A percentile compares a stretch with the other conserved stretches of the same genome.
These are phyloP conservation scores for Lydus trimaculatus DNA, from an alignment of 2,888 invertebrate species.

Conservation along the genomic window DNA sequence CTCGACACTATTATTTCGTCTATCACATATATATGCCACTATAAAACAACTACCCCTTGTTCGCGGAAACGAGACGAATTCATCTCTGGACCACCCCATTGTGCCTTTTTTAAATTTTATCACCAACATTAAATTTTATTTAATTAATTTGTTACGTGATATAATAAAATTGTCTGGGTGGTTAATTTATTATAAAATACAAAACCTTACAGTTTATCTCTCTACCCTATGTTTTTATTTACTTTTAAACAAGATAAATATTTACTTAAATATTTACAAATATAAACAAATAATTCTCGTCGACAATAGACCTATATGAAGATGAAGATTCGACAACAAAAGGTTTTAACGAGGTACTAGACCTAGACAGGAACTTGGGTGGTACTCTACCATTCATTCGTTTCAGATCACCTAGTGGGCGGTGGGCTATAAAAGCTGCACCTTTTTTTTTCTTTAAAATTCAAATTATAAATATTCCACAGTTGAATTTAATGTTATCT, in stretches of 20 bases:
- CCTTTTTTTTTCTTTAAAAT: background rate
- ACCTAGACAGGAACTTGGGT: conserved; percentile 2
- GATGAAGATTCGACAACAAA: conserved; percentile 21
- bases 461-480: background rate
- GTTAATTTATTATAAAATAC: background rate
- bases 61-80: conserved; percentile 6
- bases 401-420: background rate
- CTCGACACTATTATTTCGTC: conserved; percentile 16
- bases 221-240: background rate
- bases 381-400: background rate
- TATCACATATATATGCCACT: conserved; percentile 1
- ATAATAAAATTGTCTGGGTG: conserved; percentile 5
- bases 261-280: conserved; percentile 29
- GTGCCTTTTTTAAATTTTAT: conserved; percentile 23
- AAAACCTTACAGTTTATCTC: background rate
- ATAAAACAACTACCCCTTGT: background rate
- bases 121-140: conserved; percentile 16
- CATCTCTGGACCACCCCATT: conserved; percentile 8
- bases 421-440: conserved; percentile 1
- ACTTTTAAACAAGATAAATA: conserved; percentile 12
- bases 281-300: conserved; percentile 15
- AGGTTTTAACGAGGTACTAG: conserved; percentile 28
- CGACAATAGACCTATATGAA: conserved; percentile 23
- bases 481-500: background rate
- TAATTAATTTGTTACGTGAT: conserved; percentile 22